phyloP scores from a whole-genome alignment of 2,888 invertebrate species.

The Chloroclysta siterata region DNA sequence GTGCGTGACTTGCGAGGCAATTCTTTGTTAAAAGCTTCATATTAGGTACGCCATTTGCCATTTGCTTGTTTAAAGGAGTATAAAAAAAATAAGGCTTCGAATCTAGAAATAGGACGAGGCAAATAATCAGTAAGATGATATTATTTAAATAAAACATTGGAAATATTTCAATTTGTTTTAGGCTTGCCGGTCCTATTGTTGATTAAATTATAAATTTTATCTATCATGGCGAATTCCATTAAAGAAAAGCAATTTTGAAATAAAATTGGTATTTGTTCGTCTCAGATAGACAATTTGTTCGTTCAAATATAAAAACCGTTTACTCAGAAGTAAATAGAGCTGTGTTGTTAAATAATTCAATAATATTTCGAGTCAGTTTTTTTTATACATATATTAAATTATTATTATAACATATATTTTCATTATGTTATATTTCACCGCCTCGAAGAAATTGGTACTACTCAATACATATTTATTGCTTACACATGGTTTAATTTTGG shows the following conservation, averaged over 20 bases:
- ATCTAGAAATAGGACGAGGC: background rate
- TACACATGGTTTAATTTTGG: too few species aligned
- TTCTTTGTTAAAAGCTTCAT: too few species aligned
- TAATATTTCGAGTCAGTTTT: background rate
- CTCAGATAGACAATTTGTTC: constrained; percentile 1
- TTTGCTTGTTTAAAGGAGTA: too few species aligned
- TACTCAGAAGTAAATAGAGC: background rate
- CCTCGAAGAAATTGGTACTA: too few species aligned
- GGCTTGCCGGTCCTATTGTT: constrained; percentile 11
- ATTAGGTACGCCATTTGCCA: too few species aligned
- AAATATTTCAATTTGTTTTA: constrained; percentile 18
- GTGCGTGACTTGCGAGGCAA: too few species aligned
- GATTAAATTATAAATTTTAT: background rate
- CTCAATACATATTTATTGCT: too few species aligned
- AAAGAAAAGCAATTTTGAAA: constrained; percentile 3
- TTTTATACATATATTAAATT: too few species aligned
- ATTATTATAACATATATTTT: too few species aligned
- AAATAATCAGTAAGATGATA: background rate
- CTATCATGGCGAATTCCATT: constrained; percentile 1
- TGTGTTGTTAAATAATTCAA: background rate
- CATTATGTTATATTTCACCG: too few species aligned
- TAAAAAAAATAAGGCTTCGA: too few species aligned
- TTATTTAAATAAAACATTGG: constrained; percentile 5
- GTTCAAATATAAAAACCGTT: background rate
- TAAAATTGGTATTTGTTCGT: background rate